Evolutionary conservation across 2,888 invertebrate genomes (phyloP), one percentile per base, ranked within the genome.

Genomic region (Tipula confusa): DNA sequence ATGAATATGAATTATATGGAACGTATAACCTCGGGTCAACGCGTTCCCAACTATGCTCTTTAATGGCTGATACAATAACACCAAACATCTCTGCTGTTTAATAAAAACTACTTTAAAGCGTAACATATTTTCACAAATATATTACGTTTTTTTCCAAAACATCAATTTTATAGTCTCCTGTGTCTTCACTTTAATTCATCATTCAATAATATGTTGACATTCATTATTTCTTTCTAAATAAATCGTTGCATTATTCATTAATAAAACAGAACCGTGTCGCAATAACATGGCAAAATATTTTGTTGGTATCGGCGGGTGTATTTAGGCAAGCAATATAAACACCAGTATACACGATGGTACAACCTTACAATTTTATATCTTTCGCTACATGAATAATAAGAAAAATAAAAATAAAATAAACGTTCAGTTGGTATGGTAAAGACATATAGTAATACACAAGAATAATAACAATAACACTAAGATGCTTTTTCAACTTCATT

Each of bases 241-340:
- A 24, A 64, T 24, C 64, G 64, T 64, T 64, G 64, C 64, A 64
- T 64, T 64, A 64, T 64, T 64, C 64, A 64, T 64, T 64, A 64
- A 24, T 64, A 64, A 64, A 64, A 64, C 24, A 64, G 64, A 24
- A 64, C 9, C 24, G 24, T 38, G 9, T 43, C 43, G 43, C 24
- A 64, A 64, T 7, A 64, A 64, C 24, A 64, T 64, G 9, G 64
- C 64, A 64, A 64, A 64, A 24, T 64, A 64, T 64, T 64, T 43
- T 43, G 18, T 24, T 64, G 7, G 24, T 24, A 64, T 43, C 43
- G n/a, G n/a, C n/a, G n/a, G n/a, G n/a, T 43, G 15, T n/a, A 43
- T 24, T 24, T 24, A 18, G 24, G 7, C 24, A 2, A 24, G 64
- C 9, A n/a, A n/a, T n/a, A 11, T 64, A 64, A 64, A 64, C 64